Conservation (phyloP, 2,113 vertebrate genomes). For the Lutjanus erythropterus region DNA sequence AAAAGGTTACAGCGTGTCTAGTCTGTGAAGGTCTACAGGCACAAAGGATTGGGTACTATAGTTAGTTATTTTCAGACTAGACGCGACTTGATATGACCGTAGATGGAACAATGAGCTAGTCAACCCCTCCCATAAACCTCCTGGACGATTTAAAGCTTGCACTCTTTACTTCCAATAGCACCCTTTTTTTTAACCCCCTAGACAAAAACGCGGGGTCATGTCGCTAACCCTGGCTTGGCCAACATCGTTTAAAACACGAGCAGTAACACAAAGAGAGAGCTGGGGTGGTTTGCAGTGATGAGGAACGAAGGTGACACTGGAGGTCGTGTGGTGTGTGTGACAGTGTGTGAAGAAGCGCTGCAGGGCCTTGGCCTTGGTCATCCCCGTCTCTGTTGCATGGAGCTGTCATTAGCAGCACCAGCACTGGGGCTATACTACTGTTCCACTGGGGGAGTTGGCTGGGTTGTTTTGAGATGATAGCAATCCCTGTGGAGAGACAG, state of each 20-base stretch:
- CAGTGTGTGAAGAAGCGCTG: conserved; percentile 69
- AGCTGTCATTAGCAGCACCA: conserved; percentile 73
- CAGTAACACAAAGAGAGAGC: conserved; percentile 42
- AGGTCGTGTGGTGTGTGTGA: conserved; percentile 58
- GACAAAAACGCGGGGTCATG: not conserved
- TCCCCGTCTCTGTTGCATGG: conserved; percentile 66
- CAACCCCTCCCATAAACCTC: conserved; percentile 38
- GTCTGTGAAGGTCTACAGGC: conserved; percentile 70
- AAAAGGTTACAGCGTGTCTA: conserved; percentile 40
- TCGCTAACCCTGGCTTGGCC: conserved; percentile 57
- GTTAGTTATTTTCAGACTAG: conserved; percentile 60
- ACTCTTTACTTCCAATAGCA: conserved; percentile 47
- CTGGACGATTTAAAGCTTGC: conserved; percentile 65
- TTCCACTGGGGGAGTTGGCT: conserved; percentile 93
- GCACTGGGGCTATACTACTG: conserved; percentile 90
- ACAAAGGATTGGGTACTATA: conserved; percentile 59
- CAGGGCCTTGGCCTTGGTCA: conserved; percentile 61
- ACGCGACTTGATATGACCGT: conserved; percentile 59
- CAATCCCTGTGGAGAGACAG: conserved; percentile 91
- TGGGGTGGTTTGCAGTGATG: conserved; percentile 50
- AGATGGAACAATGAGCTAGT: conserved; percentile 49
- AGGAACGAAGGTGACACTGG: conserved; percentile 53
- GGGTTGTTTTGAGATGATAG: conserved; percentile 92
- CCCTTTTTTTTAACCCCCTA: conserved; percentile 38
- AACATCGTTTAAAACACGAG: conserved; percentile 25